Percentiles rank a stretch among this genome's conserved stretches.
phyloP scores from a whole-genome alignment of 2,797 vertebrate species.

The Rhadinocentrus ornatus region DNA sequence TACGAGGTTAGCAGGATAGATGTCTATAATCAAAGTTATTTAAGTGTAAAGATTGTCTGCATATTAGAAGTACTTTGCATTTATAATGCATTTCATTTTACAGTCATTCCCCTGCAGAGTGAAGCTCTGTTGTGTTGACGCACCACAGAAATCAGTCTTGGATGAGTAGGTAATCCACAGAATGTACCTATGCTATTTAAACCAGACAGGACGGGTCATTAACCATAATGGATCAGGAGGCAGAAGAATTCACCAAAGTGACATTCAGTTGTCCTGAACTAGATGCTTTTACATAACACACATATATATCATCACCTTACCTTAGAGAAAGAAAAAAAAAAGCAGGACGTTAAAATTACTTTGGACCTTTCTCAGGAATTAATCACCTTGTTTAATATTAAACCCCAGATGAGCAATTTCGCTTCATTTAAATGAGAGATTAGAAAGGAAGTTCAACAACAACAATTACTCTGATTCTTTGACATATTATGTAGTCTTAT shows the following conservation, averaged over 20 bases:
- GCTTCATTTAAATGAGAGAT: slow-evolving; percentile 19
- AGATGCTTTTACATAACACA: slow-evolving; percentile 45
- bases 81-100: slow-evolving; percentile 10
- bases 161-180: slow-evolving; percentile 84
- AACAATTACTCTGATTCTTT: slow-evolving; percentile 9
- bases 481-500: slow-evolving; percentile 35
- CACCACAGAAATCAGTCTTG: slow-evolving; percentile 86
- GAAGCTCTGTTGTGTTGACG: slow-evolving; percentile 81
- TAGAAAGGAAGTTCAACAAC: slow-evolving; percentile 13
- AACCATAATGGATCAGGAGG: slow-evolving; percentile 91
- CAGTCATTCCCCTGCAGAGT: slow-evolving; percentile 33
- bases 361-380: slow-evolving; percentile 18
- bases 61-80: slow-evolving; percentile 5
- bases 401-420: not conserved
- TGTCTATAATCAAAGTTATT: not conserved
- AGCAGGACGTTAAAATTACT: not conserved
- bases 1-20: slow-evolving; percentile 4
- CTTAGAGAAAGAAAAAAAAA: slow-evolving; percentile 6
- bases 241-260: slow-evolving; percentile 67
- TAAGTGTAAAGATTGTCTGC: not conserved
- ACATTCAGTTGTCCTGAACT: slow-evolving; percentile 39
- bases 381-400: slow-evolving; percentile 16
- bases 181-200: slow-evolving; percentile 87
- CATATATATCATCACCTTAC: slow-evolving; percentile 9
- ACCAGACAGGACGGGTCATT: slow-evolving; percentile 95